Evolutionary conservation across 1,140 invertebrate genomes (phyloP).

Genomic region (Drosophila biarmipes): DNA sequence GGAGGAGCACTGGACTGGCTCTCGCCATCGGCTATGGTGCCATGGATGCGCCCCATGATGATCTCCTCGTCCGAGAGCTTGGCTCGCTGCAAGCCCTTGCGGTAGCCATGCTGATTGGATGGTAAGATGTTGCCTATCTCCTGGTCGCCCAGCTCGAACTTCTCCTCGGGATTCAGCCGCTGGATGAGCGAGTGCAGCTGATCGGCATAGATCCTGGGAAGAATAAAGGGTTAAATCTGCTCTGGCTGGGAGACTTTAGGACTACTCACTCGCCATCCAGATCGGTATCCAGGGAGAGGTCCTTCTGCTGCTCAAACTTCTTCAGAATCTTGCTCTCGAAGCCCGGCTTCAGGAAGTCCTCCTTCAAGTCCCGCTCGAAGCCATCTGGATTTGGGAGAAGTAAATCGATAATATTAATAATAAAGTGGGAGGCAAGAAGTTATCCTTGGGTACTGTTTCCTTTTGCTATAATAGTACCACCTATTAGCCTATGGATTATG

Average conservation of each 20-base stretch:
- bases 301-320: slow-evolving; percentile 68
- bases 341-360: slow-evolving; percentile 79
- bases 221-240: not conserved
- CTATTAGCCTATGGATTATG: not conserved
- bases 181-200: slow-evolving; percentile 79
- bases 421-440: no score
- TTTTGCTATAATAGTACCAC: not conserved
- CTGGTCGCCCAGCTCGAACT: slow-evolving; percentile 17
- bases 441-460: no score
- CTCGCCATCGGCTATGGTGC: slow-evolving; percentile 69
- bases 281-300: slow-evolving; percentile 70
- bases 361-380: slow-evolving; percentile 70
- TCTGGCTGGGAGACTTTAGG: not conserved
- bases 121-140: slow-evolving; percentile 56
- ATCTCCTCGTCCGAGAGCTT: slow-evolving; percentile 78
- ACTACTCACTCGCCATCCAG: slow-evolving; percentile 80
- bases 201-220: slow-evolving; percentile 76
- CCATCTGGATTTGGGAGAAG: slow-evolving; percentile 19
- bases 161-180: slow-evolving; percentile 66
- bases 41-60: slow-evolving; percentile 82
- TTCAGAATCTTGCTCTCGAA: slow-evolving; percentile 77
- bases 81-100: slow-evolving; percentile 5
- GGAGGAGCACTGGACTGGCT: slow-evolving; percentile 16
- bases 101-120: slow-evolving; percentile 53
- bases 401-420: not conserved